phyloP scores from a whole-genome alignment of 2,888 invertebrate genomes.

The Stenchaetothrips biformis region DNA sequence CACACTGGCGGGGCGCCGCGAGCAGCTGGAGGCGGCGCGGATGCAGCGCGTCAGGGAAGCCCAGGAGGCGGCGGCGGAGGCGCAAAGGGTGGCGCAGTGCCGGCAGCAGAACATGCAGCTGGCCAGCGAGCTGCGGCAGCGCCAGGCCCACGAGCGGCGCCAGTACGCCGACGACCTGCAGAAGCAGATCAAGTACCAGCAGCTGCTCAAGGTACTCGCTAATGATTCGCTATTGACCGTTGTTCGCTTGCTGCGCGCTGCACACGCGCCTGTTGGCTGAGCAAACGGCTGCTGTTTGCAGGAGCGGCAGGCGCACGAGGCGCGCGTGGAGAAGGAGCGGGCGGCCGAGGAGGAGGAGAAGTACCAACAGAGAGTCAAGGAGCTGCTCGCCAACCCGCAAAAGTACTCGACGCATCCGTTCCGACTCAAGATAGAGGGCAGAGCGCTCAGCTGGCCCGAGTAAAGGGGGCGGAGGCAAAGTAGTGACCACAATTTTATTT shows the following conservation, averaged over 20 bases:
- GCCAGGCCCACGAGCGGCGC: conserved; percentile 35
- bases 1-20: conserved; percentile 42
- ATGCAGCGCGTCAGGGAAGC: conserved; percentile 41
- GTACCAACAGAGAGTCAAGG: neutral
- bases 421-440: conserved; percentile 2
- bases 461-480: neutral
- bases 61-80: conserved; percentile 43
- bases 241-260: no score
- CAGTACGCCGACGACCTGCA: conserved; percentile 45
- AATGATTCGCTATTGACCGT: neutral
- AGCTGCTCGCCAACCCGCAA: neutral
- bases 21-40: conserved; percentile 43
- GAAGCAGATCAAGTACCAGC: conserved; percentile 46
- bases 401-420: neutral
- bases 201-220: conserved; percentile 41
- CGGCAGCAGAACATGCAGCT: conserved; percentile 43
- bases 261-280: neutral
- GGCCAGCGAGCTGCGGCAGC: conserved; percentile 42
- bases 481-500: neutral
- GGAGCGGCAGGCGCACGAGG: neutral
- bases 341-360: neutral
- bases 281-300: neutral
- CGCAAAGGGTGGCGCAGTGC: conserved; percentile 42
- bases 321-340: neutral
- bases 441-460: neutral